phyloP scores from a whole-genome alignment of 2,797 vertebrate genomes.

The Smutsia temminckii region DNA sequence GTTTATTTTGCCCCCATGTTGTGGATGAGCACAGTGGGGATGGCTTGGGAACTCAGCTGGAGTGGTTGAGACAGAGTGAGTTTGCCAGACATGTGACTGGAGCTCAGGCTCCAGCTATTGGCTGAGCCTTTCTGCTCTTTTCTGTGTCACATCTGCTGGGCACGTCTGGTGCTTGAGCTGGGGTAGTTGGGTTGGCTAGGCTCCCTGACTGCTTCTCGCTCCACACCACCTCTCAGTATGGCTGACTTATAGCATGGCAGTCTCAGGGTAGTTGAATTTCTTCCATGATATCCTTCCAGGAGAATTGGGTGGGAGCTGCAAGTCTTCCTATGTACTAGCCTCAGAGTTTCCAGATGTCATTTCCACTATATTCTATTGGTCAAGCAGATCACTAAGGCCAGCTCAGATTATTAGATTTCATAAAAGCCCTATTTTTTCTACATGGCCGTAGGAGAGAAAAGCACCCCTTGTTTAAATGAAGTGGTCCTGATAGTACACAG shows the following conservation, averaged over 20 bases:
- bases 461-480: not conserved
- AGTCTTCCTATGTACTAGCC: not conserved
- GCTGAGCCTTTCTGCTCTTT: not conserved
- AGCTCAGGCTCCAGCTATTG: not conserved
- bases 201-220: not conserved
- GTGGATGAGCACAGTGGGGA: not conserved
- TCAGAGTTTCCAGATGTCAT: not conserved
- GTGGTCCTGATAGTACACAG: not conserved
- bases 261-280: not conserved
- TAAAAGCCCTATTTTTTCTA: not conserved
- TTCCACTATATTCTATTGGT: not conserved
- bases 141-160: not conserved
- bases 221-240: not conserved
- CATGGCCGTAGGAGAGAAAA: not conserved
- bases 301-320: not conserved
- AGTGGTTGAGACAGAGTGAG: no score
- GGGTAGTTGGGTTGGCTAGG: not conserved
- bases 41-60: not conserved
- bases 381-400: not conserved
- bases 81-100: not conserved
- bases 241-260: not conserved
- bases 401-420: not conserved
- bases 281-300: not conserved
- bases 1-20: not conserved
- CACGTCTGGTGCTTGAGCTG: not conserved